Conservation (phyloP, 2,797 vertebrate species). For the Lagorchestes hirsutus region DNA sequence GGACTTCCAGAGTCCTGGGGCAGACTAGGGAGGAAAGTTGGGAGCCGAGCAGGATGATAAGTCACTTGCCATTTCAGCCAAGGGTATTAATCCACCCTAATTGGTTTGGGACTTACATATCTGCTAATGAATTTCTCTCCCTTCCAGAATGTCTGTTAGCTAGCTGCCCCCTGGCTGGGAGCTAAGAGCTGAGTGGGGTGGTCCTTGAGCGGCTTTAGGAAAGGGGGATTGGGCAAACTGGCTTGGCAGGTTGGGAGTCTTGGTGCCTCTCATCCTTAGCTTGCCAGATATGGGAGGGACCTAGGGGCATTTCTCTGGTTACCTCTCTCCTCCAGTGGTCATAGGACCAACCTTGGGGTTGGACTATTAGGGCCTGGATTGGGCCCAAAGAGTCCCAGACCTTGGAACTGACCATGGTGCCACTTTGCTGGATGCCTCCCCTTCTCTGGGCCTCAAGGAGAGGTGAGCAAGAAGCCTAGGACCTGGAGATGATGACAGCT, state of each 20-base stretch:
- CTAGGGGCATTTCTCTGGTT: background rate
- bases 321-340: background rate
- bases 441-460: conserved; percentile 1
- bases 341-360: conserved; percentile 10
- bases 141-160: conserved; percentile 66
- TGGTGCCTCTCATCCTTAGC: background rate
- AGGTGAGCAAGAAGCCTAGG: background rate
- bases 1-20: background rate
- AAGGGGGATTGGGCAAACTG: background rate
- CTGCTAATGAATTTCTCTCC: conserved; percentile 73
- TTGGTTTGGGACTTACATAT: conserved; percentile 69
- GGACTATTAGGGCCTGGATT: background rate
- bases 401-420: background rate
- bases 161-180: conserved; percentile 41
- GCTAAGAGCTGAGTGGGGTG: background rate
- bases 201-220: background rate
- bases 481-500: background rate
- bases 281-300: too few relatives aligned
- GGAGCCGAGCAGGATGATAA: conserved; percentile 72
- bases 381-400: background rate
- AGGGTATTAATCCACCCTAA: conserved; percentile 66
- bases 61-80: conserved; percentile 58
- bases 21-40: conserved; percentile 36
- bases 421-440: too few relatives aligned
- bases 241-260: too few relatives aligned